Evolutionary conservation across 2,797 vertebrate species (phyloP).

Genomic region (Sebastes baramenuke): DNA sequence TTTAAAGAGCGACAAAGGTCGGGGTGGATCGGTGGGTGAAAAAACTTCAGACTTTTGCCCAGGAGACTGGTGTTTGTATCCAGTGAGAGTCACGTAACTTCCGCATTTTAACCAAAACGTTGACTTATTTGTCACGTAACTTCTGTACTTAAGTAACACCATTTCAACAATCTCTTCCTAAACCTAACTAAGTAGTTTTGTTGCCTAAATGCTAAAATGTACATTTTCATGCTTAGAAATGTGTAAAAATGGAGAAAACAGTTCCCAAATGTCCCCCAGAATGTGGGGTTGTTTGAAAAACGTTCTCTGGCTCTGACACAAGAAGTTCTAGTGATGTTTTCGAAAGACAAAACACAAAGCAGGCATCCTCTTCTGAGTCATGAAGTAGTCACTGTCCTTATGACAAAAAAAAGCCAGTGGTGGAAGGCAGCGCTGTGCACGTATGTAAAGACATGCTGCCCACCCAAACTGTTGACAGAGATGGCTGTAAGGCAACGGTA

Average conservation of each 20-base stretch:
- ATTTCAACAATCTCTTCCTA: too few relatives aligned
- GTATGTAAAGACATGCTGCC: constrained; percentile 13
- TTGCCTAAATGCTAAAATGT: neutral
- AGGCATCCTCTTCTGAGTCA: neutral
- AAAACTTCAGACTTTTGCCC: too few relatives aligned
- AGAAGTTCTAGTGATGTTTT: neutral
- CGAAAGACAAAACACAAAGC: constrained; percentile 32
- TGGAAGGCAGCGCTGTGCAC: neutral
- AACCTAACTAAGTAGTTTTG: too few relatives aligned
- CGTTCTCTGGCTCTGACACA: neutral
- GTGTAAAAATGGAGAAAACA: neutral
- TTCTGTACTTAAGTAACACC: too few relatives aligned
- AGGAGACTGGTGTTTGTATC: too few relatives aligned
- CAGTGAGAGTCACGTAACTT: too few relatives aligned
- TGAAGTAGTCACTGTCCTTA: neutral
- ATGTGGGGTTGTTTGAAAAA: neutral
- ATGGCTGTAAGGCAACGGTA: constrained; percentile 26
- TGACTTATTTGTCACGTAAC: too few relatives aligned
- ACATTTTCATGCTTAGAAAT: neutral
- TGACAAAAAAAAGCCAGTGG: neutral
- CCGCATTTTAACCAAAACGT: too few relatives aligned
- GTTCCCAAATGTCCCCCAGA: neutral
- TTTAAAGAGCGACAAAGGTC: too few relatives aligned
- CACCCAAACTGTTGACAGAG: constrained; percentile 42
- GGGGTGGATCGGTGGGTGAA: too few relatives aligned